Conservation (phyloP, 2,797 vertebrate species). For the Enteromius afrohamiltoni region DNA sequence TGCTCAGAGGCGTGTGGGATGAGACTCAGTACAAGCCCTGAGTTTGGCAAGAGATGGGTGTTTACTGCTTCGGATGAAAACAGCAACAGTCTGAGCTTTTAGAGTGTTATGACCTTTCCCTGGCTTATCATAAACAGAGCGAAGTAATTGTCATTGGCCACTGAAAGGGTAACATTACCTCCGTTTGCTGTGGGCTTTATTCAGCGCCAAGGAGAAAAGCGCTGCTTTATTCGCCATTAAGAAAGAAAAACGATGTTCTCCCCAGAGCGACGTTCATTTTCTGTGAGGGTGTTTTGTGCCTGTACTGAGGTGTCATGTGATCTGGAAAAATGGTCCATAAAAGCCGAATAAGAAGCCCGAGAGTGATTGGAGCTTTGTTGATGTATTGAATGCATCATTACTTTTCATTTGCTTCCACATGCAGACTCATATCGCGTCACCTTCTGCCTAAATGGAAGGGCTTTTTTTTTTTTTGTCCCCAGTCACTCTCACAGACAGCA, state of each 20-base stretch:
- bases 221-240: conserved; percentile 47
- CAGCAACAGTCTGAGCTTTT: conserved; percentile 22
- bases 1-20: conserved; percentile 10
- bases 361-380: conserved; percentile 46
- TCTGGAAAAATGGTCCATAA: conserved; percentile 42
- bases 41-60: conserved; percentile 2
- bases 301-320: conserved; percentile 12
- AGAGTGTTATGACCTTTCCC: conserved; percentile 44
- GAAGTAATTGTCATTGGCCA: conserved; percentile 36
- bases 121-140: conserved; percentile 5
- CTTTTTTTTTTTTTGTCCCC: conserved; percentile 20
- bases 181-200: conserved; percentile 34
- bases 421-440: conserved; percentile 53
- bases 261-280: conserved; percentile 11
- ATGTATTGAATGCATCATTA: conserved; percentile 49
- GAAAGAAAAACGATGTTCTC: conserved; percentile 43
- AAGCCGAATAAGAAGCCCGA: conserved; percentile 38
- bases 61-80: conserved; percentile 44
- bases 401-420: conserved; percentile 50
- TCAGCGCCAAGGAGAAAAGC: conserved; percentile 41
- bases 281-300: conserved; percentile 12
- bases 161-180: conserved; percentile 23
- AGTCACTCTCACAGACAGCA: conserved; percentile 33
- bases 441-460: conserved; percentile 45
- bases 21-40: conserved; percentile 5